phyloP scores from a whole-genome alignment of 2,888 invertebrate genomes.

The Hypercompe scribonia region DNA sequence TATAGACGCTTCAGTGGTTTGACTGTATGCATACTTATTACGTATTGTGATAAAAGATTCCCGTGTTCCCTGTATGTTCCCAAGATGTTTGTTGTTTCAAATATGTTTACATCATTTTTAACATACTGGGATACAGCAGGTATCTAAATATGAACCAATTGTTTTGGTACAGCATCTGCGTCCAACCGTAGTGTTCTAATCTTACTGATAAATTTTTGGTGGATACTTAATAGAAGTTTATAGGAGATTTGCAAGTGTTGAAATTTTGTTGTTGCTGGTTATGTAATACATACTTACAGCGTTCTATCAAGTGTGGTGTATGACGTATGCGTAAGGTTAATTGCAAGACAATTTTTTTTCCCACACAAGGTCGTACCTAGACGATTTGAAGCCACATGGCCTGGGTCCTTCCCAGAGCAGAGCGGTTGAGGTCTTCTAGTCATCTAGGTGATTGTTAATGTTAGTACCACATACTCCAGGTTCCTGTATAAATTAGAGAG shows the following conservation, averaged over 20 bases:
- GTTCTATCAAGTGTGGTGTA: background rate
- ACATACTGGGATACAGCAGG: background rate
- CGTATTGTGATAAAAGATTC: background rate
- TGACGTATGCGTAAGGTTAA: no score
- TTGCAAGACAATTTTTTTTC: no score
- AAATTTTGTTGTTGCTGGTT: background rate
- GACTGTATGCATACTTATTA: background rate
- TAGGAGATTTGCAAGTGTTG: background rate
- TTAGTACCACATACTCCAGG: no score
- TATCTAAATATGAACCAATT: background rate
- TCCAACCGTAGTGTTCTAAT: background rate
- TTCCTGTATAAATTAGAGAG: no score
- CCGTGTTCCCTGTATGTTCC: background rate
- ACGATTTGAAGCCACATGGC: no score
- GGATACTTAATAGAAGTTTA: background rate
- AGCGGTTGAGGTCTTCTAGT: no score
- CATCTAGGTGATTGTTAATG: no score
- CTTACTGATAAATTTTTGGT: background rate
- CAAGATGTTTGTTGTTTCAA: background rate
- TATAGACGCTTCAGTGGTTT: background rate
- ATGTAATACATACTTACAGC: background rate
- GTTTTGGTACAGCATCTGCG: background rate
- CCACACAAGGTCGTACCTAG: no score
- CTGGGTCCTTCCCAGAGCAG: no score
- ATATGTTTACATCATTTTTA: background rate